phyloP scores from a whole-genome alignment of 1,140 invertebrate genomes.

The Orius laevigatus region DNA sequence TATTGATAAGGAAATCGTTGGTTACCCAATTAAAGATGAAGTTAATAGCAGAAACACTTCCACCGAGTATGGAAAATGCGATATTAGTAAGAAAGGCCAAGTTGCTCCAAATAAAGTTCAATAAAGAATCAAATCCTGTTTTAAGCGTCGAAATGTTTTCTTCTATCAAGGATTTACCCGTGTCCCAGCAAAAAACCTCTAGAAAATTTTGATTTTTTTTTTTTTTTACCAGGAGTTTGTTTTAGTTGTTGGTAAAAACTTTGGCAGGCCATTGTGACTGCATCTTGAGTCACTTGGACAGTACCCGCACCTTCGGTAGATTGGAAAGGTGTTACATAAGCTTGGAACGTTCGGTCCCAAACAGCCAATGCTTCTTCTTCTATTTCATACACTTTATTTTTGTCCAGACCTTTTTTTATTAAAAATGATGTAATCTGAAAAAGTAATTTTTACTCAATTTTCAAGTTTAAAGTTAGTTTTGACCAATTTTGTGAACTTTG shows the following conservation, averaged over 20 bases:
- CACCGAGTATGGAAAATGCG: slow-evolving; percentile 72
- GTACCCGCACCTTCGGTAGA: slow-evolving; percentile 45
- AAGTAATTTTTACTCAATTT: too few relatives aligned
- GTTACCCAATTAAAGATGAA: slow-evolving; percentile 79
- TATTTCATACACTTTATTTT: slow-evolving; percentile 62
- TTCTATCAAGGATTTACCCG: slow-evolving; percentile 64
- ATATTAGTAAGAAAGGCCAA: slow-evolving; percentile 74
- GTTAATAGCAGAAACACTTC: slow-evolving; percentile 84
- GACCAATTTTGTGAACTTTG: too few relatives aligned
- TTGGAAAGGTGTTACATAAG: slow-evolving; percentile 61
- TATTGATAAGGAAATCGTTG: too few relatives aligned
- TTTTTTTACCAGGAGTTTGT: slow-evolving; percentile 43
- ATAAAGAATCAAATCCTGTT: slow-evolving; percentile 78
- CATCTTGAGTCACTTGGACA: slow-evolving; percentile 45
- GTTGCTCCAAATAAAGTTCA: slow-evolving; percentile 82
- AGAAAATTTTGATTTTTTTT: too few relatives aligned
- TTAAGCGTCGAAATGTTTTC: slow-evolving; percentile 84
- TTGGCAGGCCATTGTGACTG: slow-evolving; percentile 51
- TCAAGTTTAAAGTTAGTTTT: too few relatives aligned
- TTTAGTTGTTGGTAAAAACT: slow-evolving; percentile 50
- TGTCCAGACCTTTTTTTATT: slow-evolving; percentile 50
- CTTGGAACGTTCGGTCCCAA: slow-evolving; percentile 84
- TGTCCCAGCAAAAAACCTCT: slow-evolving; percentile 56
- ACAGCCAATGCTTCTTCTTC: slow-evolving; percentile 83
- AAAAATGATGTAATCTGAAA: too few relatives aligned